Conservation (phyloP, 2,888 invertebrate species). For the Erebia aethiops region DNA sequence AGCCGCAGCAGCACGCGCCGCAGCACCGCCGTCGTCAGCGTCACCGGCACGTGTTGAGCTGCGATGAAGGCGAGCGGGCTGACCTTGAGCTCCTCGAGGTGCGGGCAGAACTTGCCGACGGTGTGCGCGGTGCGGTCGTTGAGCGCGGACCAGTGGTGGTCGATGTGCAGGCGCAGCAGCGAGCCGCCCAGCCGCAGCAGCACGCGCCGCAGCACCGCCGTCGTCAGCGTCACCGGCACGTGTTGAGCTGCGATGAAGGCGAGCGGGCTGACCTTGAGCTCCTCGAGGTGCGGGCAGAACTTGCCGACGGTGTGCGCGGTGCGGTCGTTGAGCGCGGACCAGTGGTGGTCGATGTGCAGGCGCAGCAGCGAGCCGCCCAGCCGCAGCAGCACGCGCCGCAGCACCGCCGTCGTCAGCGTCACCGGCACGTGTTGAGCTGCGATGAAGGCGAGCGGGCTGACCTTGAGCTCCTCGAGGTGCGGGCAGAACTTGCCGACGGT, state of each 20-base stretch:
- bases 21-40: constrained; percentile 75
- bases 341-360: constrained; percentile 77
- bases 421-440: constrained; percentile 51
- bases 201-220: constrained; percentile 77
- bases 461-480: constrained; percentile 78
- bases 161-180: constrained; percentile 76
- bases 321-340: constrained; percentile 76
- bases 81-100: constrained; percentile 79
- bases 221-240: constrained; percentile 62
- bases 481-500: constrained; percentile 83
- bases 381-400: constrained; percentile 77
- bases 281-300: constrained; percentile 82
- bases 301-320: constrained; percentile 81
- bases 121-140: constrained; percentile 80
- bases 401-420: constrained; percentile 71
- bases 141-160: constrained; percentile 73
- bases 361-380: constrained; percentile 72
- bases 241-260: constrained; percentile 43
- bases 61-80: background rate
- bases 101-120: constrained; percentile 82
- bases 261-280: constrained; percentile 65
- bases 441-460: constrained; percentile 39
- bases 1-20: constrained; percentile 78
- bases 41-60: constrained; percentile 52
- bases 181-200: constrained; percentile 75